These are phyloP conservation scores for Cathartes aura DNA, from an alignment of 2,113 vertebrate species.

Conservation along the genomic window DNA sequence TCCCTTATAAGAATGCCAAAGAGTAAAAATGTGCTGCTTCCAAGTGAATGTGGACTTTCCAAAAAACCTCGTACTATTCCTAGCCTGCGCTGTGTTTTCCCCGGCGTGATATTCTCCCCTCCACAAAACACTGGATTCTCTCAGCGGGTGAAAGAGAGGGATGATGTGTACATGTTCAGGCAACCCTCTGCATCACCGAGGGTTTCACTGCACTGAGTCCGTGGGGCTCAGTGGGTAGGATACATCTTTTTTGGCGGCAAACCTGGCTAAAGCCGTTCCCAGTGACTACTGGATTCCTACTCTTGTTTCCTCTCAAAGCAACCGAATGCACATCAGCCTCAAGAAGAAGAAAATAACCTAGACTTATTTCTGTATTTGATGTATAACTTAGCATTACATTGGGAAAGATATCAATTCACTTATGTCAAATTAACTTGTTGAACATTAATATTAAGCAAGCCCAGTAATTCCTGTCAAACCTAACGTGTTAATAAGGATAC, in stretches of 20 bases:
- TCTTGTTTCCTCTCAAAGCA: neutral
- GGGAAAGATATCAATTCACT: neutral
- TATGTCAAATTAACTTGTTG: neutral
- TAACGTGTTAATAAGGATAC: neutral
- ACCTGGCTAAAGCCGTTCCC: neutral
- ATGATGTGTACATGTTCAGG: neutral
- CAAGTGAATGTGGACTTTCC: neutral
- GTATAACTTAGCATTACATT: neutral
- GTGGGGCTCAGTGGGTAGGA: too few relatives aligned
- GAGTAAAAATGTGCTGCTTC: neutral
- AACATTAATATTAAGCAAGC: neutral
- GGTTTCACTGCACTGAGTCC: neutral
- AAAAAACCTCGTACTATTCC: neutral
- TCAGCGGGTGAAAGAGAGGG: fast-evolving
- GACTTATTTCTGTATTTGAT: neutral
- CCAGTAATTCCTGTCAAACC: neutral
- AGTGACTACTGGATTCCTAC: neutral
- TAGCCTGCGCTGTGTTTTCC: neutral
- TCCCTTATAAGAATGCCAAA: neutral
- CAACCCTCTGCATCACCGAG: too few relatives aligned
- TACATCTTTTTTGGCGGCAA: neutral
- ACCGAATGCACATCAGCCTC: neutral
- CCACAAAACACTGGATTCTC: neutral
- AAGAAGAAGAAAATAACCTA: neutral
- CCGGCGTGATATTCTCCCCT: neutral